A percentile compares a stretch with the other conserved stretches of the same genome.
Evolutionary conservation across 2,888 invertebrate genomes (phyloP).

Genomic region (Agrochola macilenta): DNA sequence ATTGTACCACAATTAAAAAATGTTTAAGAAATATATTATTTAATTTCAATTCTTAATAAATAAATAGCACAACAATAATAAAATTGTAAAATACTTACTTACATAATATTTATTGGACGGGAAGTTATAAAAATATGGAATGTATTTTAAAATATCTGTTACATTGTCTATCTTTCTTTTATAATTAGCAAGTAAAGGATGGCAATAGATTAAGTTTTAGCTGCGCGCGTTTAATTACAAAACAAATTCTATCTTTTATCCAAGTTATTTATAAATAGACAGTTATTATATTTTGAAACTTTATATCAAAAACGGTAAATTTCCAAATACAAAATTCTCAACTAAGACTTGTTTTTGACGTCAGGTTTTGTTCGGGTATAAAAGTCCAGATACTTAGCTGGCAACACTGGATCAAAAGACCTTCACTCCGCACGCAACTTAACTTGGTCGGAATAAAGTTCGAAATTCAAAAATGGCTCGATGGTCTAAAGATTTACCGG

Average conservation of each 20-base stretch:
- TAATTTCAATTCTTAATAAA: slow-evolving; percentile 4
- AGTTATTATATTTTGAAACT: too few species aligned
- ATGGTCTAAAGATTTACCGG: too few species aligned
- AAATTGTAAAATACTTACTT: background rate
- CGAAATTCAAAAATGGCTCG: too few species aligned
- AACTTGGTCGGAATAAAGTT: background rate
- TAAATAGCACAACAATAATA: background rate
- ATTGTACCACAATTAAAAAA: background rate
- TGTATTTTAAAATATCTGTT: background rate
- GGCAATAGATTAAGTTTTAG: background rate
- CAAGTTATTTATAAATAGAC: background rate
- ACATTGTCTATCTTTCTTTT: background rate
- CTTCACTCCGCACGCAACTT: background rate
- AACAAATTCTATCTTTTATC: background rate
- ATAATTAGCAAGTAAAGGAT: background rate
- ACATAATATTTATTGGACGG: background rate
- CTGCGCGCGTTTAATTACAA: background rate
- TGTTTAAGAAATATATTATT: background rate
- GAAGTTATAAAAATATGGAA: background rate
- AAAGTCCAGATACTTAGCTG: background rate
- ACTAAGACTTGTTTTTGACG: background rate
- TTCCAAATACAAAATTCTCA: background rate
- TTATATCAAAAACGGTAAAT: background rate
- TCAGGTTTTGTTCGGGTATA: background rate
- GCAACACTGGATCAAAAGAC: background rate